Percentiles rank a stretch among this genome's conserved stretches.
These are phyloP conservation scores for Ictalurus furcatus DNA, from an alignment of 2,113 vertebrate genomes.

Conservation along the genomic window DNA sequence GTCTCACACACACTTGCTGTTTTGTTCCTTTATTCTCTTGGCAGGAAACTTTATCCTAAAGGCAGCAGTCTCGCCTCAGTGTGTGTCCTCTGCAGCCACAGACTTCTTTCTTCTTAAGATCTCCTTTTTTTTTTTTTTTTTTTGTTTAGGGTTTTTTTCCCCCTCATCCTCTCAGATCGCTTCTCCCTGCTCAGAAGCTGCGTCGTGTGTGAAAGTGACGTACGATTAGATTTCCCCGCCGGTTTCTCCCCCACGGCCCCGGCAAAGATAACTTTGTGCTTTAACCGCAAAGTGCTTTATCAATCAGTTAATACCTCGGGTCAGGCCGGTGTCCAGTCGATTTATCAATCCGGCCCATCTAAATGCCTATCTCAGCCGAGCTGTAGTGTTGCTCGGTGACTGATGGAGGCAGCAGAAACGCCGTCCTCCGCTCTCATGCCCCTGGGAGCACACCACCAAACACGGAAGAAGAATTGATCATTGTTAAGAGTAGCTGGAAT, in stretches of 20 bases:
- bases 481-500: not conserved
- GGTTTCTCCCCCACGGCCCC: conserved; percentile 66
- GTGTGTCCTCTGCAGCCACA: conserved; percentile 6
- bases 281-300: conserved; percentile 68
- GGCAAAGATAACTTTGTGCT: conserved; percentile 65
- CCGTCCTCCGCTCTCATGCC: not conserved
- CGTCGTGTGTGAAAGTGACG: conserved; percentile 69
- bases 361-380: conserved; percentile 50
- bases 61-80: not conserved
- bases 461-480: not conserved
- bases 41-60: not conserved
- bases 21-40: conserved; percentile 6
- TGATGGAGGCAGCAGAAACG: conserved; percentile 51
- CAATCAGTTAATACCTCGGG: conserved; percentile 71
- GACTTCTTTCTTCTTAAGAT: not conserved
- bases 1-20: not conserved
- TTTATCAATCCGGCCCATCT: conserved; percentile 69
- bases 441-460: not conserved
- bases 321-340: conserved; percentile 68
- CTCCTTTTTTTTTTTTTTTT: not conserved
- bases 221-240: conserved; percentile 71
- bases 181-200: conserved; percentile 63
- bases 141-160: conserved; percentile 7
- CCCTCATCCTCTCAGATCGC: conserved; percentile 29
- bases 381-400: conserved; percentile 8